Evolutionary conservation across 2,888 invertebrate species (phyloP), one percentile per base, ranked within the genome.

Genomic region (Nymphalis urticae): DNA sequence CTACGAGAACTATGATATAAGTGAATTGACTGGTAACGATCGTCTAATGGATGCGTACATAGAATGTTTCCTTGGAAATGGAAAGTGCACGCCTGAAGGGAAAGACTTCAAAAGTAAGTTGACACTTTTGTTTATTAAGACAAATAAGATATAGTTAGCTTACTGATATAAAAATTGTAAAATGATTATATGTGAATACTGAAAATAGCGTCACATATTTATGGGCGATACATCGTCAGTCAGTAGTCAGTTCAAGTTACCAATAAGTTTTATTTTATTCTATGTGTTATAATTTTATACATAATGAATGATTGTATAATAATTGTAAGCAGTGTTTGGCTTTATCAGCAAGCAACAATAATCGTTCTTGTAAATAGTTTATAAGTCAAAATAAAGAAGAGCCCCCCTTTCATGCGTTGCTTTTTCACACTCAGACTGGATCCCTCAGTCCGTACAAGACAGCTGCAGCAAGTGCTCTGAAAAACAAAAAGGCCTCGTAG

Each of bases 401-500:
- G 4, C 8, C 9, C 1, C 21, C 21, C 10, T 19, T 19, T 51
- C 8, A 51, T 51, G 19, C 13, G 13, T 53, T 56, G 27, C 17
- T 17, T 59, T 17, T 47, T 59, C 5, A 19, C 21, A 75, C 73
- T 24, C 72, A 87, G 88, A 73, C 70, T 79, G 73, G 78, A 76
- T 85, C 0, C 85, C 85, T 0, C 85, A 85, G 65, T 82, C 80
- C 0, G 32, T 79, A 0, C 64, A 75, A 51, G 66, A 80, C 13
- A 87, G 91, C 66, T 95, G 95, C 80, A 85, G 79, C 54, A 95
- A 95, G 83, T 96, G 95, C 80, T 93, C 94, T 17, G 92, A 93
- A 5, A 94, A 94, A 73, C 95, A 95, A 80, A 94, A 93, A 77
- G 80, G 82, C 48, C 89, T 93, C 5, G 74, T 82, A 6, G 83